Evolutionary conservation across 2,888 invertebrate genomes (phyloP).

Genomic region (Arge pagana): DNA sequence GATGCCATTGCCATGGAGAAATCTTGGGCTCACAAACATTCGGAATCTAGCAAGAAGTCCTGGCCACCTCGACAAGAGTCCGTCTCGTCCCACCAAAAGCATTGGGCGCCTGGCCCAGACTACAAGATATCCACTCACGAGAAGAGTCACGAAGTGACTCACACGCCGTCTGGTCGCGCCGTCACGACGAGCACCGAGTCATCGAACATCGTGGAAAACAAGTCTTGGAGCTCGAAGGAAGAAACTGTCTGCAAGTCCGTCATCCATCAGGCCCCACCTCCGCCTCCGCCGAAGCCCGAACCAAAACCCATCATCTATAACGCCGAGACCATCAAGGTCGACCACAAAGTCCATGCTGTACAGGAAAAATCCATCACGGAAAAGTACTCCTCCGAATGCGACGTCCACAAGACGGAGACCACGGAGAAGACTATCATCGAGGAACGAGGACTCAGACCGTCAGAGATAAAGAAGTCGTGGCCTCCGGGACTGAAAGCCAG

Average conservation of each 20-base stretch:
- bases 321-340: slow-evolving; percentile 56
- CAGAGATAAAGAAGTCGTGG: slow-evolving; percentile 61
- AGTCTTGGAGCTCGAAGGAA: slow-evolving; percentile 48
- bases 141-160: slow-evolving; percentile 44
- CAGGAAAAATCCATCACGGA: slow-evolving; percentile 54
- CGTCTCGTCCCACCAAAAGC: slow-evolving; percentile 31
- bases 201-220: slow-evolving; percentile 47
- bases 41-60: slow-evolving; percentile 58
- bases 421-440: slow-evolving; percentile 54
- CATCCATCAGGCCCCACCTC: slow-evolving; percentile 30
- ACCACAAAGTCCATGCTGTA: slow-evolving; percentile 50
- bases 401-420: slow-evolving; percentile 43
- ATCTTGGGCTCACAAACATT: slow-evolving; percentile 65
- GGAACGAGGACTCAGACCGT: slow-evolving; percentile 56
- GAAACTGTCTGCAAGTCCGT: slow-evolving; percentile 41
- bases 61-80: slow-evolving; percentile 58
- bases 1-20: slow-evolving; percentile 72
- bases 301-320: slow-evolving; percentile 55
- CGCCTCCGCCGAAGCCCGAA: slow-evolving; percentile 37
- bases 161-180: slow-evolving; percentile 45
- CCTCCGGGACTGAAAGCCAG: slow-evolving; percentile 51
- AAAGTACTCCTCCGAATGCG: slow-evolving; percentile 48
- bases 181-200: slow-evolving; percentile 52
- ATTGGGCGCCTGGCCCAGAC: slow-evolving; percentile 38
- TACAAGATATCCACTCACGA: slow-evolving; percentile 49